Base-by-base conservation (phyloP, 2,113 vertebrate genomes). In the Aegotheles bennettii region DNA sequence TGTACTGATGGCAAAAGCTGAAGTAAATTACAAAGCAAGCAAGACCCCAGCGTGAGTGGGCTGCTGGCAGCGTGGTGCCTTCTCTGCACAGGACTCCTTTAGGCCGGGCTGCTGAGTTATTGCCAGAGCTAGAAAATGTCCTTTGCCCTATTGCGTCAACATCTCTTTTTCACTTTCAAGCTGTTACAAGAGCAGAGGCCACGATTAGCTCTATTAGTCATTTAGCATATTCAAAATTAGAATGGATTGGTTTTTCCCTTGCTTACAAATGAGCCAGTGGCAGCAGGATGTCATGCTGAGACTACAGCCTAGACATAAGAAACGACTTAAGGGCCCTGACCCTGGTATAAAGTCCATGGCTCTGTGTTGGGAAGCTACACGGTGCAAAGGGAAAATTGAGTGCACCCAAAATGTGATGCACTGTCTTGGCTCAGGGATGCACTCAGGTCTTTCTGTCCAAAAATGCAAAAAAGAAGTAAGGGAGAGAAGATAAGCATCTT, bases 161-260 rank as follows among this genome's bases (percentile, higher is more conserved):
- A 40, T 10, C 59, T 89, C 40, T 29, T 60, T 87, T 61, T 93
- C 29, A 16, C 50, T 91, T 94, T 68, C 89, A 77, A 47, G 42
- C 67, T 88, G 36, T 61, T 87, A 65, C 33, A 87, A 67, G 82
- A 88, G 78, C 74, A 94, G 84, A 95, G 81, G 57, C 54, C 87
- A 79, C 91, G 85, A 90, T 95, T 95, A 93, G 16, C 67, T 79
- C 74, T 67, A 68, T 89, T 69, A 94, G 50, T 94, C 75, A 89
- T 85, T 95, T 91, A 93, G 81, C 91, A 79, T 73, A 91, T 91
- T 89, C 70, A 93, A 17, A 95, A 64, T 81, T 36, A 91, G 84
- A 94, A 75, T 57, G 63, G 53, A 16, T 29, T 94, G 81, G 43
- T 13, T 73, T 79, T 91, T 87, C 53, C 43, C 57, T 67, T 71